phyloP scores from a whole-genome alignment of 2,113 vertebrate genomes.

The Pao palembangensis region DNA sequence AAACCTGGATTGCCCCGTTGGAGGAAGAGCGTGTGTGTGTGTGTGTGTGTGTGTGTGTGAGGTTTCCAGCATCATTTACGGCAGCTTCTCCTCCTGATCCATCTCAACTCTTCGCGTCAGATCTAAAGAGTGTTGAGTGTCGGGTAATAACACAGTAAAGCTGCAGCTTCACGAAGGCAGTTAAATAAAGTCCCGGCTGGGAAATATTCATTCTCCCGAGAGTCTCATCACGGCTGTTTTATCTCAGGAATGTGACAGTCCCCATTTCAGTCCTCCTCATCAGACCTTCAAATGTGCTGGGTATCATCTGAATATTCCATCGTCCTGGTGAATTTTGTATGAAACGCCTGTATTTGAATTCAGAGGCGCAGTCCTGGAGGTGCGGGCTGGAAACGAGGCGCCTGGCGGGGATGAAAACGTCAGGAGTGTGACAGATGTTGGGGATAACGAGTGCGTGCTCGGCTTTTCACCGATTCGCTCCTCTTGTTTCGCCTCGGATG shows the following conservation, averaged over 20 bases:
- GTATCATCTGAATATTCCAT: conserved; percentile 39
- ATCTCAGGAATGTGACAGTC: background rate
- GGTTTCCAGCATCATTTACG: too few relatives aligned
- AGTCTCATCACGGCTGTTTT: too few relatives aligned
- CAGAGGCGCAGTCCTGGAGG: conserved; percentile 9
- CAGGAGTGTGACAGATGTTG: conserved; percentile 2
- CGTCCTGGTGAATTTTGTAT: conserved; percentile 35
- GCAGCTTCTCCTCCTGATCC: too few relatives aligned
- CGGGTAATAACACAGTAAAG: too few relatives aligned
- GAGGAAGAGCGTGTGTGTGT: conserved; percentile 23
- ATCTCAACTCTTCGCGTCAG: too few relatives aligned
- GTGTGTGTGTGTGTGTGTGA: conserved; percentile 14
- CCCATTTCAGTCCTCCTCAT: conserved; percentile 20
- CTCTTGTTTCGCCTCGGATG: conserved; percentile 35
- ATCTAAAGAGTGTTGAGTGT: too few relatives aligned
- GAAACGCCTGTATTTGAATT: conserved; percentile 37
- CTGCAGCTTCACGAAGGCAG: too few relatives aligned
- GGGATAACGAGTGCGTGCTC: background rate
- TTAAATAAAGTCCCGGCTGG: too few relatives aligned
- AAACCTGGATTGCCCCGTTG: conserved; percentile 25
- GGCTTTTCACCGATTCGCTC: conserved; percentile 22
- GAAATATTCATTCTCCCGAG: too few relatives aligned
- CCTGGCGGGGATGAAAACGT: conserved; percentile 14
- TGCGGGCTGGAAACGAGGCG: conserved; percentile 1
- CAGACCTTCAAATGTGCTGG: conserved; percentile 19